Evolutionary conservation across 2,113 vertebrate genomes (phyloP), one percentile per base, ranked within the genome.

Genomic region (Gymnorhina tibicen): DNA sequence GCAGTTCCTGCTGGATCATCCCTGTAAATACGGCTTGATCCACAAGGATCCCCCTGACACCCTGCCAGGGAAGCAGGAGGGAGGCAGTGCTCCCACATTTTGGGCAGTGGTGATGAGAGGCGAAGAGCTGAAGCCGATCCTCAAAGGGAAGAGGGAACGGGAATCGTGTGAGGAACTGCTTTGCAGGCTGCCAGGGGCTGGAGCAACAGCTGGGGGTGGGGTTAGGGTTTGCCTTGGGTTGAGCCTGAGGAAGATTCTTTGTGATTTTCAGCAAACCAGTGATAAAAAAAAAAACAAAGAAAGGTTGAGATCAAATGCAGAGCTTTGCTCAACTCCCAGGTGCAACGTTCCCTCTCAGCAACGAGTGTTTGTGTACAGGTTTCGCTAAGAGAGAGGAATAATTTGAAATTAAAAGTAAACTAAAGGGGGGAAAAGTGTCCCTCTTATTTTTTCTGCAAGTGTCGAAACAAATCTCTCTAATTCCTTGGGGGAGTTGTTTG

Each of bases 401-500:
- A 92, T 85, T 85, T 89, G 70, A 92, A 96, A 93, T 90, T 62
- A 93, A 96, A 95, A 90, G 78, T 88, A 93, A 95, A 92, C 85
- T 55, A 42, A 75, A 82, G 66, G 64, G 73, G 73, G 16, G 0
- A 33, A 44, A 77, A n/a, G 6, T 27, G 52, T 60, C 74, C 47
- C 60, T 81, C 52, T 53, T 91, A 67, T 87, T 89, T 83, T 88
- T 87, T 49, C 52, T 91, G 47, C 66, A 44, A 39, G 56, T 16
- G 16, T 92, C 91, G 75, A 78, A 93, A 67, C 91, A 93, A 95
- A 95, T 82, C 66, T 69, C 42, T 70, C 3, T 22, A 50, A 64
- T 85, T 75, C 88, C 70, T 72, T 44, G 37, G 50, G 28, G n/a
- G 7, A 7, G 52, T 35, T 18, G 27, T 16, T 69, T 72, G 32